phyloP scores from a whole-genome alignment of 2,797 vertebrate genomes.

The Brachyrhaphis roseni region DNA sequence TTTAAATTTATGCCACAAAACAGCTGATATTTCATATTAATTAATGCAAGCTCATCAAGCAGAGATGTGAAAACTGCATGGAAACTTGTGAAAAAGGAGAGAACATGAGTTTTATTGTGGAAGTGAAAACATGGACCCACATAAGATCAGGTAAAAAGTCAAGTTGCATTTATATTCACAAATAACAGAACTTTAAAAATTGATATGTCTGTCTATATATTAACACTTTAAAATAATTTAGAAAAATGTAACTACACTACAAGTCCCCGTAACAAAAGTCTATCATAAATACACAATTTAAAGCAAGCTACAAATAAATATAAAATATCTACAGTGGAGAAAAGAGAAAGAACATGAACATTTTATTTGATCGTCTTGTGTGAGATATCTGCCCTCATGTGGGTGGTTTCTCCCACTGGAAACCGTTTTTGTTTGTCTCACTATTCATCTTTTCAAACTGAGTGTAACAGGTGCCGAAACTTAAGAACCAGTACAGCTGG shows the following conservation, averaged over 20 bases:
- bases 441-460: conserved; percentile 39
- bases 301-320: conserved; percentile 12
- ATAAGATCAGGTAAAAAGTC: conserved; percentile 1
- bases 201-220: conserved; percentile 15
- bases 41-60: conserved; percentile 9
- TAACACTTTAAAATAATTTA: conserved; percentile 50
- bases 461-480: conserved; percentile 30
- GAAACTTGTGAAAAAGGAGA: conserved; percentile 25
- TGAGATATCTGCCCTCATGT: conserved; percentile 16
- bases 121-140: background rate
- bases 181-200: conserved; percentile 28
- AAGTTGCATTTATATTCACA: conserved; percentile 5
- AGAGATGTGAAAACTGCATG: conserved; percentile 15
- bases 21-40: background rate
- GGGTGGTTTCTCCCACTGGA: conserved; percentile 23
- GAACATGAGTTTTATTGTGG: conserved; percentile 6
- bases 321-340: conserved; percentile 1
- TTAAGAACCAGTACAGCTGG: conserved; percentile 22
- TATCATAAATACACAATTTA: conserved; percentile 50
- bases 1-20: background rate
- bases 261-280: background rate
- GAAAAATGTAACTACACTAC: conserved; percentile 6
- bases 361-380: conserved; percentile 11
- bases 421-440: conserved; percentile 28
- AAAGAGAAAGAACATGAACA: background rate